phyloP scores from a whole-genome alignment of 2,888 invertebrate species.

The Caenorhabditis sp. region DNA sequence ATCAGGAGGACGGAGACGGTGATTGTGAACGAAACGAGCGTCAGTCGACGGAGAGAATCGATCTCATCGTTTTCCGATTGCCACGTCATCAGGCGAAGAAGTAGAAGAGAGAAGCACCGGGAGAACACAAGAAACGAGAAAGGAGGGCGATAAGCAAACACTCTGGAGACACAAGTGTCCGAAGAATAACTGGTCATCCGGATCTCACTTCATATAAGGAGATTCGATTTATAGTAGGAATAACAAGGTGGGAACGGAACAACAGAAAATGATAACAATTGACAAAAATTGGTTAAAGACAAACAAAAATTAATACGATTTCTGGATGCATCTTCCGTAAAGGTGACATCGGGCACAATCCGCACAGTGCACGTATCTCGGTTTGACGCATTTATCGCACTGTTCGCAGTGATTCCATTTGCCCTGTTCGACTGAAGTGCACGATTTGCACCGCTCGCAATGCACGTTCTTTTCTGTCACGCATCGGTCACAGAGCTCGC shows the following conservation, averaged over 20 bases:
- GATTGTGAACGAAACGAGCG: constrained; percentile 42
- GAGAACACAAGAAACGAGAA: neutral
- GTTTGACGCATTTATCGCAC: constrained; percentile 72
- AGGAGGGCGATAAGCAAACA: constrained; percentile 39
- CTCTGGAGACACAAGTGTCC: constrained; percentile 36
- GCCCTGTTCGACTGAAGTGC: constrained; percentile 64
- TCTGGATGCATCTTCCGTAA: constrained; percentile 52
- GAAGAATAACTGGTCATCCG: constrained; percentile 28
- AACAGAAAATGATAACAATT: constrained; percentile 20
- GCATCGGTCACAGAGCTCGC: constrained; percentile 68
- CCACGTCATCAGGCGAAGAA: constrained; percentile 22
- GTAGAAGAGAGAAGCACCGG: neutral
- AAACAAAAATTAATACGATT: constrained; percentile 16
- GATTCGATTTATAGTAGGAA: constrained; percentile 31
- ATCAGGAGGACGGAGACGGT: constrained; percentile 22
- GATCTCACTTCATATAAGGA: constrained; percentile 9
- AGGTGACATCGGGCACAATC: constrained; percentile 71
- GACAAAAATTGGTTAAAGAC: constrained; percentile 30
- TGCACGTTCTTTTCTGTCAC: constrained; percentile 70
- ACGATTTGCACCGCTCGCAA: constrained; percentile 69
- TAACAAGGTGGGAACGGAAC: constrained; percentile 3
- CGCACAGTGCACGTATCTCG: constrained; percentile 70
- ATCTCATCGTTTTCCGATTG: constrained; percentile 48
- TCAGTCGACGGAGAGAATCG: constrained; percentile 21
- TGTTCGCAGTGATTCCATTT: constrained; percentile 69